Evolutionary conservation across 92 coral and sea anemone species (phyloP).

Genomic region (Galaxea fascicularis): DNA sequence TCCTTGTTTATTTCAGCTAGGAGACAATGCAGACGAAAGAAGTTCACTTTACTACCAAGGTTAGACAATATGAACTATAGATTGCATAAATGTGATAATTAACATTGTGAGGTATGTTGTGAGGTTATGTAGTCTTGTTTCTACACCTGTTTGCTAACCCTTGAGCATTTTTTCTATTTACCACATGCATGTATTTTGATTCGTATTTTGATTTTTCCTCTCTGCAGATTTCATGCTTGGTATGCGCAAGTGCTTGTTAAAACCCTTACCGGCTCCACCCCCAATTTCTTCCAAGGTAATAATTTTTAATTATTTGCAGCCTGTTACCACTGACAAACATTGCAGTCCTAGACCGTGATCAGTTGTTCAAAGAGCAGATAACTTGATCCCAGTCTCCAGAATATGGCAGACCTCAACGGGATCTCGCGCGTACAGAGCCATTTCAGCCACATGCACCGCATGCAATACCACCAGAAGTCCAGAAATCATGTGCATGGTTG

Average conservation of each 20-base stretch:
- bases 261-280: slow-evolving; percentile 76
- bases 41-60: slow-evolving; percentile 79
- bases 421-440: too few species aligned
- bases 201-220: not conserved
- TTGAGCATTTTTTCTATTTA: not conserved
- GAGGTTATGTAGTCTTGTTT: too few species aligned
- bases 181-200: too few species aligned
- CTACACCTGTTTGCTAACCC: too few species aligned
- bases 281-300: slow-evolving; percentile 93
- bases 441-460: too few species aligned
- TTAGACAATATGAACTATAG: not conserved
- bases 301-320: not conserved
- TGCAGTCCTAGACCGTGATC: too few species aligned
- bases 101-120: too few species aligned
- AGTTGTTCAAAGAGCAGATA: too few species aligned
- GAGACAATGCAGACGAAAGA: slow-evolving; percentile 58
- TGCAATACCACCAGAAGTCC: too few species aligned
- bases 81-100: not conserved
- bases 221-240: slow-evolving; percentile 74
- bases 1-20: slow-evolving; percentile 60
- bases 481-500: too few species aligned
- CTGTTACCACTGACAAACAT: not conserved
- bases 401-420: too few species aligned
- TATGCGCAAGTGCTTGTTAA: slow-evolving; percentile 62
- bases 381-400: too few species aligned